These are phyloP conservation scores for Gnathonemus longibarbis DNA, from an alignment of 2,113 vertebrate genomes.

Conservation along the genomic window DNA sequence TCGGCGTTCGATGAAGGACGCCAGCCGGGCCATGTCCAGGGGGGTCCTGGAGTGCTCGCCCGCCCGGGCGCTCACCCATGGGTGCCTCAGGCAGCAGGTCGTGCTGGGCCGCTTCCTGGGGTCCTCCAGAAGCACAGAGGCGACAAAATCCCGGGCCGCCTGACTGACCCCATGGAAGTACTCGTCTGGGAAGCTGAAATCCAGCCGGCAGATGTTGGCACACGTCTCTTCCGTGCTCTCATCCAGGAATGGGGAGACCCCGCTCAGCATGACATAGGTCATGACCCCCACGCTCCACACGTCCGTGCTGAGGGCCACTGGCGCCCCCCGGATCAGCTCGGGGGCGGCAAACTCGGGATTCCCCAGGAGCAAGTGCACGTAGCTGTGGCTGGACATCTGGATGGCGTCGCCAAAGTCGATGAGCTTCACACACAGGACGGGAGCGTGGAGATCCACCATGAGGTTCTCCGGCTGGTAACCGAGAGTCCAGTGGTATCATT, in stretches of 20 bases:
- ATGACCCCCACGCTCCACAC: slow-evolving; percentile 92
- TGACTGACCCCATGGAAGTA: slow-evolving; percentile 85
- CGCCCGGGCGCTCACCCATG: slow-evolving; percentile 79
- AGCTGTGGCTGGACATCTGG: slow-evolving; percentile 83
- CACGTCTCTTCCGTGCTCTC: slow-evolving; percentile 96
- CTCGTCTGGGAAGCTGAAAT: slow-evolving; percentile 90
- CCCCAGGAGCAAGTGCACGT: slow-evolving; percentile 84
- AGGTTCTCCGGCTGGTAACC: slow-evolving; percentile 87
- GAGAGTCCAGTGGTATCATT: neutral
- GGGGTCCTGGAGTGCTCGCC: slow-evolving; percentile 84
- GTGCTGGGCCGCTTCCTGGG: slow-evolving; percentile 77
- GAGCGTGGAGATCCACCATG: slow-evolving; percentile 80
- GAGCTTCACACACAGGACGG: slow-evolving; percentile 79
- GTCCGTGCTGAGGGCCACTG: slow-evolving; percentile 81
- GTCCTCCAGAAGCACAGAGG: slow-evolving; percentile 78
- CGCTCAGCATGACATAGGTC: slow-evolving; percentile 86
- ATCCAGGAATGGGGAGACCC: slow-evolving; percentile 92
- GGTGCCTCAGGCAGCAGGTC: slow-evolving; percentile 85
- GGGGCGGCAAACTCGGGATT: slow-evolving; percentile 93
- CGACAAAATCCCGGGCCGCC: slow-evolving; percentile 84
- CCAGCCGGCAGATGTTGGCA: slow-evolving; percentile 88
- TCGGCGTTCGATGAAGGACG: slow-evolving; percentile 84
- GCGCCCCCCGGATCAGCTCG: slow-evolving; percentile 84
- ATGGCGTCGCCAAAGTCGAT: slow-evolving; percentile 89
- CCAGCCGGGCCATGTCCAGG: slow-evolving; percentile 82